Evolutionary conservation across 2,888 invertebrate species (phyloP), one percentile per base, ranked within the genome.

Genomic region (Coelinius sp.): DNA sequence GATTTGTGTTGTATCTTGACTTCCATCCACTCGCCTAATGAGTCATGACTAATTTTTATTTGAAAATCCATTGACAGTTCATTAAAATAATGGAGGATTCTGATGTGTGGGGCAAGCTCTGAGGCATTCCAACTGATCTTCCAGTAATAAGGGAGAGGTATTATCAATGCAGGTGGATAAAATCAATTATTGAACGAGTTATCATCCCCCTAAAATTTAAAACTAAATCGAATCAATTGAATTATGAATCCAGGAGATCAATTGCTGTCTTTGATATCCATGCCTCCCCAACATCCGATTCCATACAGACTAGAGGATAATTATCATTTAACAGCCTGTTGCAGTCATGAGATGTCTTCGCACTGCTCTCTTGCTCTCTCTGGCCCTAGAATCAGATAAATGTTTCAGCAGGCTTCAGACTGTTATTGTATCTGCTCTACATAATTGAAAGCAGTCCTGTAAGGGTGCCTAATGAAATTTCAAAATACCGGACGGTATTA

Each of bases 301-400:
- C 27, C 86, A 88, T 69, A 93, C 95, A 12, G 89, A 89, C 68
- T 94, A 95, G 73, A 91, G 90, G 80, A 90, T 97, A 59, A 92
- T 96, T 77, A 90, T 97, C 72, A 89, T 97, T 6, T 97, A 97
- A 87, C 97, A 97, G 89, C 97, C 97, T 12, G 96, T 95, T 73
- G 97, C 97, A 90, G 95, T 96, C 83, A 95, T 95, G 84, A 90
- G 97, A 79, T 94, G 95, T 81, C 89, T 97, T 53, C 92, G 96
- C 66, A 98, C 97, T 31, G 97, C 95, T 14, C 94, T 95, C 10
- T 97, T 98, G 95, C 89, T 98, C 35, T 91, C 93, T 79, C 89
- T 95, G 66, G 94, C 95, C 27, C 88, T 97, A 74, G 89, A 90
- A 59, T 88, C 91, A 67, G 93, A 92, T 68, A 94, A 94, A 88